phyloP scores from a whole-genome alignment of 2,113 vertebrate species.

The Zapornia atra region DNA sequence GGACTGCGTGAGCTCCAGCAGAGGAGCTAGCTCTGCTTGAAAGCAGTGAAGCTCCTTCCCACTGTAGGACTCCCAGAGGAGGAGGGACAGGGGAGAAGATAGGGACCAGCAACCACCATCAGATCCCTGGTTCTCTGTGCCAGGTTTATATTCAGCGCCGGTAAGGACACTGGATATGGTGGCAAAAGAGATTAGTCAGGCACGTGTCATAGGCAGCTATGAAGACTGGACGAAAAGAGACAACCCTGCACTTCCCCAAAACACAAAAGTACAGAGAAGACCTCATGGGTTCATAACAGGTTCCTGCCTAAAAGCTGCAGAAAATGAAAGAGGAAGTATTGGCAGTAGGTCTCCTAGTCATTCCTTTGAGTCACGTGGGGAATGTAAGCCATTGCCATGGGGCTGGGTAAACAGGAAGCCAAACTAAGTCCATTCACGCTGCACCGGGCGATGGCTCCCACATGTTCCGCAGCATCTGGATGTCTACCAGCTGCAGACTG shows the following conservation, averaged over 20 bases:
- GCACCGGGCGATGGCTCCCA: background rate
- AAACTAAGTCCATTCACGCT: background rate
- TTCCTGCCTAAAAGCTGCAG: background rate
- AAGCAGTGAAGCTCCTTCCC: background rate
- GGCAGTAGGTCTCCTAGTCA: background rate
- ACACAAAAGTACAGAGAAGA: background rate
- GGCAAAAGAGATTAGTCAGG: background rate
- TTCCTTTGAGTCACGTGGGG: background rate
- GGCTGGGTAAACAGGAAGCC: background rate
- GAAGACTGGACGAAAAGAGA: background rate
- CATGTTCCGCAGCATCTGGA: background rate
- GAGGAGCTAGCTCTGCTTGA: background rate
- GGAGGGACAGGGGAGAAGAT: background rate
- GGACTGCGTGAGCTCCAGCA: background rate
- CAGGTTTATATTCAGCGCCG: background rate
- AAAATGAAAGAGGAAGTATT: background rate
- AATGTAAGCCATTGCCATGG: background rate
- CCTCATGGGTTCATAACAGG: background rate
- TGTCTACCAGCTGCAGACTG: background rate
- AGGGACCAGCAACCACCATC: background rate
- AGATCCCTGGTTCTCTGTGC: background rate
- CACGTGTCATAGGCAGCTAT: background rate
- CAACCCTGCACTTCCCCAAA: background rate
- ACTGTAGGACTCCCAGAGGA: background rate
- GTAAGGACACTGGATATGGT: background rate